Conservation (phyloP, 2,888 invertebrate species). For the Micoletzkya japonica region DNA sequence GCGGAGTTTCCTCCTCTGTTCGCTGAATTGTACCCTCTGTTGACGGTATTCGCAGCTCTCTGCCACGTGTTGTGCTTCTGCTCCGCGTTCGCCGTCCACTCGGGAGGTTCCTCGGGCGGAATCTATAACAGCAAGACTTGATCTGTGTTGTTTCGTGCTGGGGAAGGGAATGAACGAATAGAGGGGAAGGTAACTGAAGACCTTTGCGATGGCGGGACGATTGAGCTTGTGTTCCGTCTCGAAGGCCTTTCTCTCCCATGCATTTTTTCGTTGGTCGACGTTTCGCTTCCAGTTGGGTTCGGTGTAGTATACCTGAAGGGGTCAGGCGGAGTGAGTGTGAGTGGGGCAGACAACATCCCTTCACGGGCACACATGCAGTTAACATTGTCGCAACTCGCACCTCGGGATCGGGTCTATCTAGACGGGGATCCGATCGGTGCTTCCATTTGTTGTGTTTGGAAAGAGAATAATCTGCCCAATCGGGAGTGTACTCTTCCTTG, state of each 20-base stretch:
- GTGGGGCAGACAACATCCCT: neutral
- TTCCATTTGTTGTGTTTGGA: conserved; percentile 50
- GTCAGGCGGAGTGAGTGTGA: neutral
- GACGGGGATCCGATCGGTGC: conserved; percentile 46
- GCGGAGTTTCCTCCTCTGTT: neutral
- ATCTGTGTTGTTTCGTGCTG: neutral
- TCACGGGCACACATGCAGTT: no score
- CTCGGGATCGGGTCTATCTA: conserved; percentile 33
- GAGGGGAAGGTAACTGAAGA: conserved; percentile 23
- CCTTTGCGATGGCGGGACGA: conserved; percentile 55
- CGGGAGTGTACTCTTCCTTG: conserved; percentile 44
- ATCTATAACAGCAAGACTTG: conserved; percentile 33
- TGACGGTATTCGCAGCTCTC: conserved; percentile 47
- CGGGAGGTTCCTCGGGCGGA: conserved; percentile 46
- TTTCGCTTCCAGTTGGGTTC: conserved; percentile 60
- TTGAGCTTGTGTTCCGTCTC: conserved; percentile 51
- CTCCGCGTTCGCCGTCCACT: conserved; percentile 51
- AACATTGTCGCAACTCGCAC: neutral
- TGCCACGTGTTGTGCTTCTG: conserved; percentile 55
- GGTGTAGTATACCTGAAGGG: conserved; percentile 50
- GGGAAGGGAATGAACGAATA: neutral
- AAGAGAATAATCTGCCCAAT: conserved; percentile 45
- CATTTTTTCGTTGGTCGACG: conserved; percentile 51
- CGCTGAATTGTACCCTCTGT: conserved; percentile 19
- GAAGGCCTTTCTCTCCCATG: conserved; percentile 55